A percentile compares a stretch with the other conserved stretches of the same genome.
Evolutionary conservation across 2,888 invertebrate species (phyloP).

Genomic region (Drosophila acutilabella): DNA sequence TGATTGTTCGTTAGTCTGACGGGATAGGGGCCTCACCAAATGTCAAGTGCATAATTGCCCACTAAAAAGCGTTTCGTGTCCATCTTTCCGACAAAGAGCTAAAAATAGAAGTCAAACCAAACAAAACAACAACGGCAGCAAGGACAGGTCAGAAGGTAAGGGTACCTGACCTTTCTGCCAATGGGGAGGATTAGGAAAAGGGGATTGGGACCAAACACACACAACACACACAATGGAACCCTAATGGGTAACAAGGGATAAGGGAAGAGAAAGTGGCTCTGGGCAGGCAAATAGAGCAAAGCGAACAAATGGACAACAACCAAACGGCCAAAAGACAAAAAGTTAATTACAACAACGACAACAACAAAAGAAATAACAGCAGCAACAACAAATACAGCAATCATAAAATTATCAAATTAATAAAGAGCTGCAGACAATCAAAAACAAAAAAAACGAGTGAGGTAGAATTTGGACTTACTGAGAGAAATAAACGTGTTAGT

Average conservation of each 20-base stretch:
- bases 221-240: slow-evolving; percentile 38
- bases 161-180: slow-evolving; percentile 34
- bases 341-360: slow-evolving; percentile 77
- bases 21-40: slow-evolving; percentile 65
- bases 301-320: slow-evolving; percentile 56
- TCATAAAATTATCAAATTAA: slow-evolving; percentile 79
- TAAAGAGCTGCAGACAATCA: slow-evolving; percentile 72
- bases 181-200: slow-evolving; percentile 10
- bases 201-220: slow-evolving; percentile 10
- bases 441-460: slow-evolving; percentile 16
- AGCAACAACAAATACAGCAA: slow-evolving; percentile 44
- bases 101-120: slow-evolving; percentile 41
- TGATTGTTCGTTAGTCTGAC: neutral
- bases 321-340: slow-evolving; percentile 70
- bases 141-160: slow-evolving; percentile 37
- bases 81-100: slow-evolving; percentile 48
- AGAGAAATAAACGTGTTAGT: neutral
- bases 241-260: slow-evolving; percentile 8
- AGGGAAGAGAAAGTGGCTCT: slow-evolving; percentile 45
- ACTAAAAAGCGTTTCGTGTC: slow-evolving; percentile 49
- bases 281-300: slow-evolving; percentile 47
- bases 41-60: slow-evolving; percentile 80
- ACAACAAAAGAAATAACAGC: slow-evolving; percentile 25
- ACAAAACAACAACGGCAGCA: slow-evolving; percentile 23
- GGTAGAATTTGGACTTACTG: slow-evolving; percentile 6